Evolutionary conservation across 2,888 invertebrate genomes (phyloP).

Genomic region (Papilio gigon): DNA sequence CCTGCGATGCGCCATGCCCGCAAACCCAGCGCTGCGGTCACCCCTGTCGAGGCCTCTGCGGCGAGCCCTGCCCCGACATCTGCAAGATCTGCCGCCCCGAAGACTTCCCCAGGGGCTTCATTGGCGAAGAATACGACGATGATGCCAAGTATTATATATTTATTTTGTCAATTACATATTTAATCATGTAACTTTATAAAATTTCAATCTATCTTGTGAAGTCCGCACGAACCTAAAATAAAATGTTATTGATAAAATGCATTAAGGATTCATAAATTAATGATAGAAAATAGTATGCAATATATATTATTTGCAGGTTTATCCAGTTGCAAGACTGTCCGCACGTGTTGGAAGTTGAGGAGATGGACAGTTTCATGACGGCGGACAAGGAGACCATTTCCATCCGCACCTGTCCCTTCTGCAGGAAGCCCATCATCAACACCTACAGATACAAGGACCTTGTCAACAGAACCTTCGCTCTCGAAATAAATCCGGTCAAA

Average conservation of each 20-base stretch:
- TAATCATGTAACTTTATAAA: not conserved
- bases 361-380: slow-evolving; percentile 71
- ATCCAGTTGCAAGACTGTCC: slow-evolving; percentile 79
- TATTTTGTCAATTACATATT: not conserved
- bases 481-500: slow-evolving; percentile 73
- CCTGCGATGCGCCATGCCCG: slow-evolving; percentile 72
- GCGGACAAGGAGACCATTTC: slow-evolving; percentile 58
- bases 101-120: slow-evolving; percentile 68
- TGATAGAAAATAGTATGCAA: too few relatives aligned
- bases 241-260: too few relatives aligned
- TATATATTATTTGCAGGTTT: slow-evolving; percentile 72
- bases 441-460: slow-evolving; percentile 82
- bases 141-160: slow-evolving; percentile 69
- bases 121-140: slow-evolving; percentile 69
- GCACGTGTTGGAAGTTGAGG: slow-evolving; percentile 75
- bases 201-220: not conserved
- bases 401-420: slow-evolving; percentile 81
- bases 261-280: too few relatives aligned
- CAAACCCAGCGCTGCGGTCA: slow-evolving; percentile 79
- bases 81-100: slow-evolving; percentile 83
- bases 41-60: slow-evolving; percentile 87
- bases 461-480: slow-evolving; percentile 67
- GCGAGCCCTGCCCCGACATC: slow-evolving; percentile 85
- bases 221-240: too few relatives aligned
- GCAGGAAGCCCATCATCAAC: slow-evolving; percentile 82